Conservation (phyloP, 1,140 invertebrate genomes). For the Coenobita brevimanus region DNA sequence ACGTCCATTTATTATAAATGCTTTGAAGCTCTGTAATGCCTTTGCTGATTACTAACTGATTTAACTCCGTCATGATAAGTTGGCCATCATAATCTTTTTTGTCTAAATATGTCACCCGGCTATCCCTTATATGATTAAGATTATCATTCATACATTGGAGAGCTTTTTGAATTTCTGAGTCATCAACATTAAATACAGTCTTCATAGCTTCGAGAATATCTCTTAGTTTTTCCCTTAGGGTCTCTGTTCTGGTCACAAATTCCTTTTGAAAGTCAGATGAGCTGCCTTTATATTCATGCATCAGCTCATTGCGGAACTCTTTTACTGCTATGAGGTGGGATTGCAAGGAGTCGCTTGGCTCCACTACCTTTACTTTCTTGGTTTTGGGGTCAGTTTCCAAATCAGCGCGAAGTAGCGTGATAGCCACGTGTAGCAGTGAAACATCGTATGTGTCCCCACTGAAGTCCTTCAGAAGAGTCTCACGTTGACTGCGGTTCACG, state of each 20-base stretch:
- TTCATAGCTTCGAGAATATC: background rate
- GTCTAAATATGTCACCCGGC: background rate
- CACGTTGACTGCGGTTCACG: background rate
- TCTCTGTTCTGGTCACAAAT: background rate
- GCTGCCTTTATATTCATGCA: background rate
- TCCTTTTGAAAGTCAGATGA: background rate
- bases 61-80: background rate
- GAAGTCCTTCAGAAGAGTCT: background rate
- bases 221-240: background rate
- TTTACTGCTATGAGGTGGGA: background rate
- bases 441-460: slow-evolving; percentile 7
- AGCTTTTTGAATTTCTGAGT: background rate
- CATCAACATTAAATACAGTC: background rate
- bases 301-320: slow-evolving; percentile 9
- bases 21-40: background rate
- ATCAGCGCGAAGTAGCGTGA: background rate
- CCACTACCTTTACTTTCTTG: background rate
- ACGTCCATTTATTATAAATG: background rate
- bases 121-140: background rate
- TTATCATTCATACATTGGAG: background rate
- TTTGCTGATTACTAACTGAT: background rate
- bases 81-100: slow-evolving; percentile 8
- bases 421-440: background rate
- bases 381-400: background rate
- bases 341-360: background rate